Percentiles rank a stretch among this genome's conserved stretches.
These are phyloP conservation scores for Achatina immaculata DNA, from an alignment of 1,140 invertebrate species.

Conservation along the genomic window DNA sequence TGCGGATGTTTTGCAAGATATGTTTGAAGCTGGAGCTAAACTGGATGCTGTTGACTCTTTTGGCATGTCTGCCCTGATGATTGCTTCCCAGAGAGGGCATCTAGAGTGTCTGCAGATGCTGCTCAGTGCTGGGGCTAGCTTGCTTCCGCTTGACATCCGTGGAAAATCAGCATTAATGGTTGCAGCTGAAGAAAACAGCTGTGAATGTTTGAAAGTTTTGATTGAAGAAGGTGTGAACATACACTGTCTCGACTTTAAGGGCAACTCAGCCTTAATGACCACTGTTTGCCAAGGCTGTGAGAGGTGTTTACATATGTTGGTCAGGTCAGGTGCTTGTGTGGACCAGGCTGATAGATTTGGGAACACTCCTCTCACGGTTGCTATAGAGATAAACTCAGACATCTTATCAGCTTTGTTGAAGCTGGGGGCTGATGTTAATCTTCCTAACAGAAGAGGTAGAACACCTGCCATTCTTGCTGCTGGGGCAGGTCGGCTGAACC, in stretches of 20 bases:
- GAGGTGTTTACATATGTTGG: background rate
- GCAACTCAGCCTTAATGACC: background rate
- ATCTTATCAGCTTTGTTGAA: background rate
- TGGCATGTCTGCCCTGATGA: conserved; percentile 12
- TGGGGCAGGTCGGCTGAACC: background rate
- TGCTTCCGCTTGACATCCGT: background rate
- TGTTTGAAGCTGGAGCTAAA: conserved; percentile 3
- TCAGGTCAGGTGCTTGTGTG: background rate
- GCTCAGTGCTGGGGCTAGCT: background rate
- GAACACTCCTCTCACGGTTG: background rate
- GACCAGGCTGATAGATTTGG: background rate
- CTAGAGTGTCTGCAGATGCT: background rate
- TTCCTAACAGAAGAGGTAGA: background rate
- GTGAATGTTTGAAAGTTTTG: background rate
- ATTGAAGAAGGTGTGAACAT: background rate
- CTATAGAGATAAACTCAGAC: background rate
- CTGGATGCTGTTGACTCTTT: background rate
- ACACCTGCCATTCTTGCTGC: conserved; percentile 5
- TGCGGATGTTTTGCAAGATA: background rate
- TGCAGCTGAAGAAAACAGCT: background rate
- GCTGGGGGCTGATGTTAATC: background rate
- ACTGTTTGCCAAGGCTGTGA: background rate
- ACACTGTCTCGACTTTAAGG: background rate
- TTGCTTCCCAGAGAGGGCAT: conserved; percentile 1
- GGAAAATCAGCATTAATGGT: conserved; percentile 1